Percentiles rank a stretch among this genome's conserved stretches.
phyloP scores from a whole-genome alignment of 2,113 vertebrate species.

The Psilopogon haemacephalus region DNA sequence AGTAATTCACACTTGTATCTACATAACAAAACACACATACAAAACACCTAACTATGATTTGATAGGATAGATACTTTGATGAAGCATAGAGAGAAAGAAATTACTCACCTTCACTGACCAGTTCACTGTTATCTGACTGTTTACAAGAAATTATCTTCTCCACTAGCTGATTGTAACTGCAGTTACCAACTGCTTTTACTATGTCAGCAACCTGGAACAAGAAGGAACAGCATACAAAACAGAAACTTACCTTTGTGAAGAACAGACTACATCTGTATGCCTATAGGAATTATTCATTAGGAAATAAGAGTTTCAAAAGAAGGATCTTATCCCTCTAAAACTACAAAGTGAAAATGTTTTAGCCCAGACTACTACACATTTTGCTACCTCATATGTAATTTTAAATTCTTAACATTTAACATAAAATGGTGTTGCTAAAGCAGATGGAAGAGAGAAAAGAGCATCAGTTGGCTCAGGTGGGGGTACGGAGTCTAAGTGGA shows the following conservation, averaged over 20 bases:
- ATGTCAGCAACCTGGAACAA: conserved; percentile 88
- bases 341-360: neutral
- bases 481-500: neutral
- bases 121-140: conserved; percentile 93
- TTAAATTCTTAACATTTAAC: neutral
- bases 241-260: neutral
- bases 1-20: neutral
- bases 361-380: neutral
- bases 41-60: neutral
- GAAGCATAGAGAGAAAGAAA: neutral
- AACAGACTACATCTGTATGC: neutral
- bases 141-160: conserved; percentile 99
- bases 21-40: neutral
- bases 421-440: neutral
- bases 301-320: neutral
- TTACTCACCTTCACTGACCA: conserved; percentile 93
- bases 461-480: neutral
- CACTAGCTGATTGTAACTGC: conserved; percentile 99
- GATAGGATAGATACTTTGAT: neutral
- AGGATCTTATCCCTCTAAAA: neutral
- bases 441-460: neutral
- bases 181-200: conserved; percentile 95
- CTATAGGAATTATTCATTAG: neutral
- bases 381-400: neutral
- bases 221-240: neutral